These are phyloP conservation scores for Bolinopsis microptera DNA, from an alignment of 37 sponge, comb jelly and placozoan species.

Conservation along the genomic window DNA sequence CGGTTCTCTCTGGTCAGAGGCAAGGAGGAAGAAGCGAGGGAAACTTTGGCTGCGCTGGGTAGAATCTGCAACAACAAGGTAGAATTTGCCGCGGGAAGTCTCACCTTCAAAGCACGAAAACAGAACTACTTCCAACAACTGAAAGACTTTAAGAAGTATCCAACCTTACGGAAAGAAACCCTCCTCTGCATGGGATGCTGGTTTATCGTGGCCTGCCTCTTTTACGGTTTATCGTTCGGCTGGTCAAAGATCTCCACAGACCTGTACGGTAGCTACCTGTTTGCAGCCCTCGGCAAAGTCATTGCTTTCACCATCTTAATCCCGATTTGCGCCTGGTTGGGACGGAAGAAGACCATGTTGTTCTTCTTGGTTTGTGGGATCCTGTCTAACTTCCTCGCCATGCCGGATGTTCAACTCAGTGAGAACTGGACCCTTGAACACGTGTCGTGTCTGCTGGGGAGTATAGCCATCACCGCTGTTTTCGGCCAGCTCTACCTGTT, in stretches of 20 bases:
- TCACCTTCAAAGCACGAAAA: background rate
- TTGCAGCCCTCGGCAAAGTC: background rate
- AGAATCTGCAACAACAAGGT: background rate
- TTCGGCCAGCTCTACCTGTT: slow-evolving; percentile 16
- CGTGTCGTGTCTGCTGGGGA: background rate
- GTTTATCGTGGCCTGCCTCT: slow-evolving; percentile 14
- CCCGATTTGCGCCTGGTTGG: background rate
- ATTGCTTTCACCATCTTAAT: background rate
- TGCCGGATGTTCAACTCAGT: no score
- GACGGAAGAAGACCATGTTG: background rate
- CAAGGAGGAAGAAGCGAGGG: background rate
- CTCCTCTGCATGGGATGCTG: background rate
- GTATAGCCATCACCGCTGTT: background rate
- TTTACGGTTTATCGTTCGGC: slow-evolving; percentile 28
- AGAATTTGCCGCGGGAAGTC: background rate
- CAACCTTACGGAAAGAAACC: slow-evolving; percentile 1
- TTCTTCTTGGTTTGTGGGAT: background rate
- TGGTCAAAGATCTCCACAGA: background rate
- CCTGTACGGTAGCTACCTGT: slow-evolving; percentile 17
- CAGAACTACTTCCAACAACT: background rate
- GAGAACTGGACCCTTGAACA: slow-evolving; percentile 16
- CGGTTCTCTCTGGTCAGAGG: slow-evolving; percentile 27
- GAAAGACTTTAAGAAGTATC: background rate
- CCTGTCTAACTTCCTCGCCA: slow-evolving; percentile 1
- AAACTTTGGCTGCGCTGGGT: background rate